Conservation (phyloP, 2,888 invertebrate genomes). For the Adelphocoris suturalis region DNA sequence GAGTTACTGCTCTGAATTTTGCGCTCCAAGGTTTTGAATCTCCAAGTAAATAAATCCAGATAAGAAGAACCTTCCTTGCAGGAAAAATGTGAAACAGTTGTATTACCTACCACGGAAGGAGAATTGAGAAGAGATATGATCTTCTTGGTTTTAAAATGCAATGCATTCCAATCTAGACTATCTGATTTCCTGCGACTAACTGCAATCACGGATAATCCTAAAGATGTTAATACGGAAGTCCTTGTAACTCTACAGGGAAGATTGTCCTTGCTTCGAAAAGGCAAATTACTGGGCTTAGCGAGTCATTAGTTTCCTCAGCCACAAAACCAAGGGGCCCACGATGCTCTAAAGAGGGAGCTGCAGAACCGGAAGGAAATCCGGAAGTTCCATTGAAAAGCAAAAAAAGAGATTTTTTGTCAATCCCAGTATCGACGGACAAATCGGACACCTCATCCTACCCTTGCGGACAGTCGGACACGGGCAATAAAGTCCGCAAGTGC, state of each 20-base stretch:
- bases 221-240: neutral
- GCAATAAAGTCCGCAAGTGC: constrained; percentile 41
- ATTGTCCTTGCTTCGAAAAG: neutral
- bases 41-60: constrained; percentile 7
- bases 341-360: neutral
- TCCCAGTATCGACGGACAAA: neutral
- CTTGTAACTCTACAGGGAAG: neutral
- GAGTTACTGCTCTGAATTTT: neutral
- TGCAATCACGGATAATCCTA: neutral
- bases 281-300: constrained; percentile 22
- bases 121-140: neutral
- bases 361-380: neutral
- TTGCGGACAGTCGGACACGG: constrained; percentile 14
- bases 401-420: neutral
- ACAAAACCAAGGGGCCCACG: neutral
- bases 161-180: neutral
- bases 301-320: constrained; percentile 28
- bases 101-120: neutral
- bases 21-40: neutral
- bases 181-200: neutral
- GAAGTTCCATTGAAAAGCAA: neutral
- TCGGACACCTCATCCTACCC: constrained; percentile 11
- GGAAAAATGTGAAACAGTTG: neutral
- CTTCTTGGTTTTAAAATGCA: neutral
- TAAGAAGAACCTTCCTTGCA: neutral